Conservation (phyloP, 2,797 vertebrate species). For the Eutrigla gurnardus region DNA sequence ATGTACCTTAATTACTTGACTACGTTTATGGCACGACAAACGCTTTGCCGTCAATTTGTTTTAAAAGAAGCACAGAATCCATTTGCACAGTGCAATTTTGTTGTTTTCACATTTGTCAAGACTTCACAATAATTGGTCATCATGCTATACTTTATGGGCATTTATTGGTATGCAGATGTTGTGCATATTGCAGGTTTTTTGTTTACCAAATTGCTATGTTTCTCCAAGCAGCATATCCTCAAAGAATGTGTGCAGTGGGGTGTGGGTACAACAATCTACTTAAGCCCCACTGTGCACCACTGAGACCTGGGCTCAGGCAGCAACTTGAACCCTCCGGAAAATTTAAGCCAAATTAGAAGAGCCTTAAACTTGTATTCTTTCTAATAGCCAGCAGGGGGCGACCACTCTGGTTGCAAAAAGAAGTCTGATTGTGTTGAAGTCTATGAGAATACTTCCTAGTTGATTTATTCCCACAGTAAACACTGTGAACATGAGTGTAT, state of each 20-base stretch:
- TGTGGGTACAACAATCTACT: slow-evolving; percentile 30
- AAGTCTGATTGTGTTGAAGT: neutral
- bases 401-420: neutral
- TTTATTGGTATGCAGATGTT: slow-evolving; percentile 28
- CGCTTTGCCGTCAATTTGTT: neutral
- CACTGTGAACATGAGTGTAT: neutral
- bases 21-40: neutral
- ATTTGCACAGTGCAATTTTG: neutral
- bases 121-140: neutral
- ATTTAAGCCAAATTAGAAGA: neutral
- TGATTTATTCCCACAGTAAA: neutral
- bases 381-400: neutral
- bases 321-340: neutral
- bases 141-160: neutral
- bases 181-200: slow-evolving; percentile 4
- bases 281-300: slow-evolving; percentile 19
- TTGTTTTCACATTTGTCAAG: neutral
- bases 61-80: slow-evolving; percentile 5
- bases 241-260: neutral
- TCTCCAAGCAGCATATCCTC: slow-evolving; percentile 21
- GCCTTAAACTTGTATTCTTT: neutral
- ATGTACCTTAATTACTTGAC: slow-evolving; percentile 3
- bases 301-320: neutral
- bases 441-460: neutral
- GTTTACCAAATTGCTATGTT: slow-evolving; percentile 20